phyloP scores from a whole-genome alignment of 2,113 vertebrate genomes.

The Ptychochromis oligacanthus region DNA sequence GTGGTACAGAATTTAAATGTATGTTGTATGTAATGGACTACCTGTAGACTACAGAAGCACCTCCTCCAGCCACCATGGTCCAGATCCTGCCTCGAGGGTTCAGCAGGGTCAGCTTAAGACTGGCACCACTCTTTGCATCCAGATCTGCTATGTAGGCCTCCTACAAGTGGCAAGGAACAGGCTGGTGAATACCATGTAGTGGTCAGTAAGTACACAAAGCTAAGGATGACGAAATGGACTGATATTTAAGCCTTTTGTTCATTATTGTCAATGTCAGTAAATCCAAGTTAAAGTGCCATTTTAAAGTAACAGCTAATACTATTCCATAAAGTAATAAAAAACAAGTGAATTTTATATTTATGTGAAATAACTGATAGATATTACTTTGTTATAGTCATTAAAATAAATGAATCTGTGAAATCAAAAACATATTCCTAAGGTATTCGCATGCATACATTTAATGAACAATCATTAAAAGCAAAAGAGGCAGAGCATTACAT shows the following conservation, averaged over 20 bases:
- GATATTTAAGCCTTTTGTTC: not conserved
- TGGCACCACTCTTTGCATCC: slow-evolving; percentile 97
- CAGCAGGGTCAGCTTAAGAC: slow-evolving; percentile 93
- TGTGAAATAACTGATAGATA: no score
- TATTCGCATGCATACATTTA: no score
- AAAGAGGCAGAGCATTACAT: not conserved
- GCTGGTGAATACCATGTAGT: not conserved
- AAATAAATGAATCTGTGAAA: no score
- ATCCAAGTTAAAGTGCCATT: not conserved
- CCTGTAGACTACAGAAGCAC: slow-evolving; percentile 98
- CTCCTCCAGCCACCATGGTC: slow-evolving; percentile 99
- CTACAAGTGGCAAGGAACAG: slow-evolving; percentile 68
- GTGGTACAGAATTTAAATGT: not conserved
- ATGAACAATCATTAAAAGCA: no score
- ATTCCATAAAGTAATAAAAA: no score
- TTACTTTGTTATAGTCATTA: no score
- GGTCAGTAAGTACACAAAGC: not conserved
- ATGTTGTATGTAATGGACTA: slow-evolving; percentile 38
- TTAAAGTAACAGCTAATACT: not conserved
- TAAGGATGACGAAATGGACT: not conserved
- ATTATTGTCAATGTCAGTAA: not conserved
- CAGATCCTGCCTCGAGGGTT: slow-evolving; percentile 96
- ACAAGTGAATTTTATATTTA: no score
- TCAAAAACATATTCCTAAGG: no score
- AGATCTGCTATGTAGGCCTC: slow-evolving; percentile 98